Evolutionary conservation across 1,140 invertebrate genomes (phyloP).

Genomic region (Macrocentrus cingulum): DNA sequence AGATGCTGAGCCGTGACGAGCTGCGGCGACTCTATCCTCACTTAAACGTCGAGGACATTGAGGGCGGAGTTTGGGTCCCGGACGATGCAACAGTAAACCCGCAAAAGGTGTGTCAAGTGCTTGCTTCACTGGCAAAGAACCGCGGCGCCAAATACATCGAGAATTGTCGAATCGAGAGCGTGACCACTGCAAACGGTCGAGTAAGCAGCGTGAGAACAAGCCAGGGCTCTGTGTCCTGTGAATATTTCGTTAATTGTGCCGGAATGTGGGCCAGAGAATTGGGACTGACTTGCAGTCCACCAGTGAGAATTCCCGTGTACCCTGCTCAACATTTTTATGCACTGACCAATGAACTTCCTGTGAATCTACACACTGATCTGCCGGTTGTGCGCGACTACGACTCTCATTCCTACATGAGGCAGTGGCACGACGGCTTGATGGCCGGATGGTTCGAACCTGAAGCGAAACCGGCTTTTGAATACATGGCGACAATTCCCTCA

Average conservation of each 20-base stretch:
- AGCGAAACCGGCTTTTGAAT: constrained; percentile 68
- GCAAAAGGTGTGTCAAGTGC: constrained; percentile 62
- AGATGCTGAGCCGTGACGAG: constrained; percentile 52
- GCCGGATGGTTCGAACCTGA: constrained; percentile 70
- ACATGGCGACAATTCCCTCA: constrained; percentile 58
- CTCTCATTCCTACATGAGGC: constrained; percentile 66
- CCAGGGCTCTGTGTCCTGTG: constrained; percentile 65
- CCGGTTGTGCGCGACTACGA: constrained; percentile 73
- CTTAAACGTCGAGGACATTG: constrained; percentile 67
- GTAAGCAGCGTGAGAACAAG: constrained; percentile 66
- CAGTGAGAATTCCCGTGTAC: constrained; percentile 71
- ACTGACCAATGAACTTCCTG: constrained; percentile 60
- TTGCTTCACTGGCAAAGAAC: constrained; percentile 64
- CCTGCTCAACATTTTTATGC: constrained; percentile 73
- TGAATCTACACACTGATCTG: constrained; percentile 37
- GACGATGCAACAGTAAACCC: constrained; percentile 73
- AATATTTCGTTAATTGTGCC: constrained; percentile 75
- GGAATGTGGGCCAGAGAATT: constrained; percentile 74
- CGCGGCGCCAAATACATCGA: constrained; percentile 66
- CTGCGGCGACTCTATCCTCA: constrained; percentile 63
- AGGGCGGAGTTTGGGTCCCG: constrained; percentile 74
- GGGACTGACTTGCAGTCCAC: constrained; percentile 65
- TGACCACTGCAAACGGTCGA: constrained; percentile 63
- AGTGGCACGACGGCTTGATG: constrained; percentile 62
- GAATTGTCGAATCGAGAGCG: constrained; percentile 62